These are phyloP conservation scores for Hydraecia micacea DNA, from an alignment of 2,888 invertebrate species.

Conservation along the genomic window DNA sequence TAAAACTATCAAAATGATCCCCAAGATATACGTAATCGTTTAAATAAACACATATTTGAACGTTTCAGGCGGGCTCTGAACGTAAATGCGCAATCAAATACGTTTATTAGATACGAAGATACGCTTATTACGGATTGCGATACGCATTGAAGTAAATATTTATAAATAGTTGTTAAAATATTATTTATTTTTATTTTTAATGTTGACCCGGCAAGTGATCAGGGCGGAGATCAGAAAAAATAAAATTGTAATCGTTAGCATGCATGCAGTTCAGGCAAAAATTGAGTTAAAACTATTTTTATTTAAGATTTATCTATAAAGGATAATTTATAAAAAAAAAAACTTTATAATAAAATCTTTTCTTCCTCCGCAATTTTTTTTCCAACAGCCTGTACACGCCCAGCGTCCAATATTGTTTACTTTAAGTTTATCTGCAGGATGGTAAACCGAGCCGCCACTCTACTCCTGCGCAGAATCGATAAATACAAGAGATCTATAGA, in stretches of 20 bases:
- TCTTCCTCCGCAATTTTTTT: neutral
- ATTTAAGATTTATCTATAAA: neutral
- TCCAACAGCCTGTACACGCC: constrained; percentile 55
- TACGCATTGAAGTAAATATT: constrained; percentile 60
- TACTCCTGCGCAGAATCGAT: constrained; percentile 72
- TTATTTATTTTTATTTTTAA: neutral
- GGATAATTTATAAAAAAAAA: neutral
- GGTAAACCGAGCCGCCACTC: constrained; percentile 68
- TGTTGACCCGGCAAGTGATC: neutral
- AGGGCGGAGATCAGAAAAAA: neutral
- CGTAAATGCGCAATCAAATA: constrained; percentile 58
- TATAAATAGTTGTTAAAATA: constrained; percentile 32
- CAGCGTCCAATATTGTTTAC: constrained; percentile 69
- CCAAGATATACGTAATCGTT: constrained; percentile 49
- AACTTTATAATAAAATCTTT: neutral
- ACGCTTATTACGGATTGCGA: constrained; percentile 47
- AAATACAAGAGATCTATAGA: constrained; percentile 68
- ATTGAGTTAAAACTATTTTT: neutral
- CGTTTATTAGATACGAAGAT: constrained; percentile 53
- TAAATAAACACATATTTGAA: constrained; percentile 51
- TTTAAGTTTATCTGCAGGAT: constrained; percentile 65
- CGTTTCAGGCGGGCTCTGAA: constrained; percentile 34
- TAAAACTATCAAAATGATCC: constrained; percentile 62
- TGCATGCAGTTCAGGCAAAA: neutral
- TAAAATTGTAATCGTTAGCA: neutral